Conservation (phyloP, 2,797 vertebrate genomes). For the Nothura maculosa region DNA sequence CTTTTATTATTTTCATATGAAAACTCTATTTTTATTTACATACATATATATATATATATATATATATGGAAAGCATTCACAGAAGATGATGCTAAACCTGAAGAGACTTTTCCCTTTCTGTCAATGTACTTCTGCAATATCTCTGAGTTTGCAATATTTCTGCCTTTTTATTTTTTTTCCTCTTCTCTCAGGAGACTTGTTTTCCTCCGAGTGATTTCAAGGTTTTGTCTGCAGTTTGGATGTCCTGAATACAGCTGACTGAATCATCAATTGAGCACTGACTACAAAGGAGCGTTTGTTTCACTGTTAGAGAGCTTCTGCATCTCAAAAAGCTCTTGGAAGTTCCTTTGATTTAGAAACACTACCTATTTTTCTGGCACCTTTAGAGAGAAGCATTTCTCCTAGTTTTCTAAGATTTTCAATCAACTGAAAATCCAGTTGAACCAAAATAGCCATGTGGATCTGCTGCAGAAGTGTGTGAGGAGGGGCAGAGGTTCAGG, state of each 20-base stretch:
- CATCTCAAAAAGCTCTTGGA: background rate
- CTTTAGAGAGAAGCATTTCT: background rate
- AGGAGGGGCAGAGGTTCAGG: background rate
- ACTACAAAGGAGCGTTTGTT: background rate
- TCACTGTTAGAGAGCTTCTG: background rate
- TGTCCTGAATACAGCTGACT: background rate
- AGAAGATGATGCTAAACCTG: background rate
- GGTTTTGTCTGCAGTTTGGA: background rate
- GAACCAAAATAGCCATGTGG: background rate
- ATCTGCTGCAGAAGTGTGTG: fast-evolving
- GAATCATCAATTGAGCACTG: background rate
- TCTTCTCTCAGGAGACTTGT: background rate
- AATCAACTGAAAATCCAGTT: background rate
- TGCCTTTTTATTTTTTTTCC: background rate
- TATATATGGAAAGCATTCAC: background rate
- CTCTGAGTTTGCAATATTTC: background rate
- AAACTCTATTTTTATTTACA: background rate
- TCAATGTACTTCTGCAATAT: background rate
- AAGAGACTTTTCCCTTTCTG: background rate
- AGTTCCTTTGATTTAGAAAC: background rate
- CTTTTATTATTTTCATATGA: background rate
- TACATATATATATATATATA: too few species aligned
- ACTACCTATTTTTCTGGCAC: fast-evolving
- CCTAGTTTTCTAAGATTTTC: background rate
- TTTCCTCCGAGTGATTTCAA: background rate